A percentile compares a stretch with the other conserved stretches of the same genome.
Conservation (phyloP, 1,140 invertebrate genomes). For the Lordiphosa mommai region DNA sequence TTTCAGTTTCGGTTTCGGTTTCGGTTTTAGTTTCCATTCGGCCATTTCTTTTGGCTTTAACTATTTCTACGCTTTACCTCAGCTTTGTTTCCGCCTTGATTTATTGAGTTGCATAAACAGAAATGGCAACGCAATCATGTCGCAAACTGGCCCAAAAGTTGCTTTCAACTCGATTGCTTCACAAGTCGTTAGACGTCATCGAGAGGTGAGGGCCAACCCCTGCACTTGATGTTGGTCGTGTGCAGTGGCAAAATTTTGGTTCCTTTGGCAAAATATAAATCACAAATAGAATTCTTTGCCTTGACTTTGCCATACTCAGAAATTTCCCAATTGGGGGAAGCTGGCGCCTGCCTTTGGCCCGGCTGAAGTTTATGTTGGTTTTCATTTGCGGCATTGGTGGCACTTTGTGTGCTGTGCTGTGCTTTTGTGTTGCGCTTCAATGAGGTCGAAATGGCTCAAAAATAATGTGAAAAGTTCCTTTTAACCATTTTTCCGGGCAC, state of each 20-base stretch:
- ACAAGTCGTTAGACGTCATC: constrained; percentile 75
- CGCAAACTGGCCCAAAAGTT: constrained; percentile 48
- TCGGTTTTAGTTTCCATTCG: constrained; percentile 37
- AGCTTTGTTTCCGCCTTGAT: constrained; percentile 56
- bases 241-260: constrained; percentile 39
- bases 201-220: constrained; percentile 22
- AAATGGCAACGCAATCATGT: constrained; percentile 78
- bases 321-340: constrained; percentile 42
- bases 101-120: constrained; percentile 79
- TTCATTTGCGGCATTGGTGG: constrained; percentile 55
- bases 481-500: constrained; percentile 67
- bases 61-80: constrained; percentile 56
- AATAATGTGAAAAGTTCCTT: constrained; percentile 75
- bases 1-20: constrained; percentile 40
- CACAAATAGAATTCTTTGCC: constrained; percentile 71
- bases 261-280: constrained; percentile 59
- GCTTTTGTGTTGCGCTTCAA: constrained; percentile 71
- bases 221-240: constrained; percentile 60
- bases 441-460: constrained; percentile 78
- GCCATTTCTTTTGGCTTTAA: constrained; percentile 31
- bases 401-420: constrained; percentile 67
- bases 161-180: constrained; percentile 77
- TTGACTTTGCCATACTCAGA: constrained; percentile 23
- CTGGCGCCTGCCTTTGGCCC: constrained; percentile 33
- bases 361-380: constrained; percentile 48